Conservation (phyloP, 2,113 vertebrate genomes). For the Nesoenas mayeri region DNA sequence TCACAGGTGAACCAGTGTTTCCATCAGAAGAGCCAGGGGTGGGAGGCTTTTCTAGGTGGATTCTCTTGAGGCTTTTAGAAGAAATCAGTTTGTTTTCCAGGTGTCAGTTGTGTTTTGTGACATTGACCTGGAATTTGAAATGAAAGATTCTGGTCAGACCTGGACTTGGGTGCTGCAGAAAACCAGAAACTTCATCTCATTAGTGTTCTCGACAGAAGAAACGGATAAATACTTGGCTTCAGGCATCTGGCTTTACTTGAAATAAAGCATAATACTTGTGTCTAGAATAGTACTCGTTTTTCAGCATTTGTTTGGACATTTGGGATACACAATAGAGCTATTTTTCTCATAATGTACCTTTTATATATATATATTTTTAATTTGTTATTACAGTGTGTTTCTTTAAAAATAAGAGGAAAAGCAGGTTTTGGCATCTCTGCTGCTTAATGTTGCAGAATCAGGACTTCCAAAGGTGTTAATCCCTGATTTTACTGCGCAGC, state of each 20-base stretch:
- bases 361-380: not conserved
- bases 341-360: not conserved
- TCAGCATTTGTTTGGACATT: constrained; percentile 10
- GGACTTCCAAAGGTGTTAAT: not conserved
- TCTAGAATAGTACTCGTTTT: not conserved
- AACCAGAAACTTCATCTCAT: constrained; percentile 9
- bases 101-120: not conserved
- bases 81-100: not conserved
- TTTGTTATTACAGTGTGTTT: not conserved
- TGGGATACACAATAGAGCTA: not conserved
- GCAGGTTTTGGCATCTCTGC: not conserved
- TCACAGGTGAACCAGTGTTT: not conserved
- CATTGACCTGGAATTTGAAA: not conserved
- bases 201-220: not conserved
- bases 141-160: not conserved
- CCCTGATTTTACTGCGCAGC: not conserved
- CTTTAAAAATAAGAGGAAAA: not conserved
- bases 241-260: constrained; percentile 38
- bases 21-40: not conserved
- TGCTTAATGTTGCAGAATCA: not conserved
- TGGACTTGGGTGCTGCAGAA: not conserved
- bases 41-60: not conserved
- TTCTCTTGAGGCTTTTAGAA: not conserved
- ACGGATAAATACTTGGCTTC: constrained; percentile 35
- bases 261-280: constrained; percentile 11